phyloP scores from a whole-genome alignment of 2,113 vertebrate species.

The Cottus gobio region DNA sequence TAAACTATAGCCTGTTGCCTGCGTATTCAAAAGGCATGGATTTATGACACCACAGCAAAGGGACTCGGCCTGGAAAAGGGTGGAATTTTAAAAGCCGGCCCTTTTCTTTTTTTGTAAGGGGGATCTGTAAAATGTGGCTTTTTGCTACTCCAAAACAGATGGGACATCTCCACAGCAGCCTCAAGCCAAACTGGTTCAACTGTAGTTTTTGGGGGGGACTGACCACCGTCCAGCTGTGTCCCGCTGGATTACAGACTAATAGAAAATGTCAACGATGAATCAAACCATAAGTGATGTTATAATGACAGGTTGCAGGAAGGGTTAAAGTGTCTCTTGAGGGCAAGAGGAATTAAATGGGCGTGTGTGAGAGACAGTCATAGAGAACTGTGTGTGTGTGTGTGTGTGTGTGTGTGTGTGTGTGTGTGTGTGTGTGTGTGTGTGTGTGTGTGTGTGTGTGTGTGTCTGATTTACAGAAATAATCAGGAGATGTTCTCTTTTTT shows the following conservation, averaged over 20 bases:
- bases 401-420: neutral
- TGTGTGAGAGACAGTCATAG: neutral
- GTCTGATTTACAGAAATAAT: neutral
- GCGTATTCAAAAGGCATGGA: slow-evolving; percentile 29
- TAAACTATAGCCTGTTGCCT: slow-evolving; percentile 52
- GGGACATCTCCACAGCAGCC: slow-evolving; percentile 64
- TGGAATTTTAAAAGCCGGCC: slow-evolving; percentile 45
- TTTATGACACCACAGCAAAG: slow-evolving; percentile 70
- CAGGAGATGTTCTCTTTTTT: neutral
- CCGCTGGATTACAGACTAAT: slow-evolving; percentile 68
- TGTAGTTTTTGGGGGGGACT: slow-evolving; percentile 47
- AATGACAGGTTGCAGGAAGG: slow-evolving; percentile 53
- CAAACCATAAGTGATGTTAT: slow-evolving; percentile 62
- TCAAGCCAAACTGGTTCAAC: slow-evolving; percentile 58
- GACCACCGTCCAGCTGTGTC: slow-evolving; percentile 63
- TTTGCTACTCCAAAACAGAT: slow-evolving; percentile 73
- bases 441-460: neutral
- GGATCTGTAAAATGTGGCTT: slow-evolving; percentile 70
- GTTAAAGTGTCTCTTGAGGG: slow-evolving; percentile 35
- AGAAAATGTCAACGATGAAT: slow-evolving; percentile 66
- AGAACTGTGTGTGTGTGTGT: neutral
- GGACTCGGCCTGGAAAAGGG: slow-evolving; percentile 38
- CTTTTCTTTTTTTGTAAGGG: slow-evolving; percentile 50
- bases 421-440: neutral
- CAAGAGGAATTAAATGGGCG: slow-evolving; percentile 16